Evolutionary conservation across 2,888 invertebrate species (phyloP).

Genomic region (Cephus pygmeus): DNA sequence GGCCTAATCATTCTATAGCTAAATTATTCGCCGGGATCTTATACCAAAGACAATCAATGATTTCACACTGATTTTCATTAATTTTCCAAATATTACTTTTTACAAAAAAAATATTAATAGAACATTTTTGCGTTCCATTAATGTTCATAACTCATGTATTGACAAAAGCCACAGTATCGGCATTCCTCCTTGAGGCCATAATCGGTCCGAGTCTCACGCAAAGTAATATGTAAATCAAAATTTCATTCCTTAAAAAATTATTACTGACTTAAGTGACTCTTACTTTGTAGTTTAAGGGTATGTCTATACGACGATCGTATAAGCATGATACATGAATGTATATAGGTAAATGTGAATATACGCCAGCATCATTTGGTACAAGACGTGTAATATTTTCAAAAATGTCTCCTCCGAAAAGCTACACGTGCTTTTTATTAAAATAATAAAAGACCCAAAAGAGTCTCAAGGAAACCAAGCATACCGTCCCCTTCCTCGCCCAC

Average conservation of each 20-base stretch:
- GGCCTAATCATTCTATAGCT: neutral
- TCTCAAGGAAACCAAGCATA: neutral
- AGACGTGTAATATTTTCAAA: neutral
- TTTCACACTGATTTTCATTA: too few relatives aligned
- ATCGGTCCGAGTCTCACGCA: conserved; percentile 41
- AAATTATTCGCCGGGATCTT: too few relatives aligned
- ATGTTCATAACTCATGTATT: neutral
- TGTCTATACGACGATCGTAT: neutral
- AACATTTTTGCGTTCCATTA: neutral
- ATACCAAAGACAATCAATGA: too few relatives aligned
- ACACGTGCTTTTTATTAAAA: neutral
- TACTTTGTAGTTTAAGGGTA: neutral
- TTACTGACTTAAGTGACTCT: neutral
- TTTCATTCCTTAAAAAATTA: conserved; percentile 38
- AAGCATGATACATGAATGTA: neutral
- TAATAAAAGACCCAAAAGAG: neutral
- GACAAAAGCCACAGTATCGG: neutral
- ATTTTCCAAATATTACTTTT: too few relatives aligned
- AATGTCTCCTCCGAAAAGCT: neutral
- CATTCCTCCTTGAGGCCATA: conserved; percentile 35
- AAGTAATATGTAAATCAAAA: conserved; percentile 43
- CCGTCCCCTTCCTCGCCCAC: neutral
- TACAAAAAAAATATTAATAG: too few relatives aligned
- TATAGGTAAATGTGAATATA: neutral
- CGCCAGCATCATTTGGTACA: neutral